phyloP scores from a whole-genome alignment of 1,140 invertebrate genomes.

The Polypedilum vanderplanki region DNA sequence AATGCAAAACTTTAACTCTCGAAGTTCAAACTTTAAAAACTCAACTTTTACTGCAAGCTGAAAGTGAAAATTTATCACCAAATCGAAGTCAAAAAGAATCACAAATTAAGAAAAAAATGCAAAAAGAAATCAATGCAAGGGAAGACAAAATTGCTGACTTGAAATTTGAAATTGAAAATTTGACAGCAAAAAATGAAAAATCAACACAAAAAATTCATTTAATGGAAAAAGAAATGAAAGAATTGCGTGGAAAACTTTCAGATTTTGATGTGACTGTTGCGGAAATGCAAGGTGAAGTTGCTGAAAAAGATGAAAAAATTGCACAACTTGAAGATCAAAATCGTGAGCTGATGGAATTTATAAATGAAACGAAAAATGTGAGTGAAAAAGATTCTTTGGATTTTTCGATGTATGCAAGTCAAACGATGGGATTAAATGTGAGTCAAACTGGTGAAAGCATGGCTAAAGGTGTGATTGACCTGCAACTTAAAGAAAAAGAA shows the following conservation, averaged over 20 bases:
- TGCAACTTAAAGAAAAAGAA: constrained; percentile 40
- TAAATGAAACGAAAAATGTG: constrained; percentile 36
- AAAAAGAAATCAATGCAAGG: neutral
- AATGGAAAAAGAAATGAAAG: neutral
- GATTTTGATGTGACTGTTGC: neutral
- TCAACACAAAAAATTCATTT: neutral
- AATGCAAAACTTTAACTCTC: neutral
- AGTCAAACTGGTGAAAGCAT: constrained; percentile 37
- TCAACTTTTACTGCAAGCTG: neutral
- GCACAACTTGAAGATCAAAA: constrained; percentile 33
- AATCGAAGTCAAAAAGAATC: neutral
- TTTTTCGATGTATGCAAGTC: constrained; percentile 32
- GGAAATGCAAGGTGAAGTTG: neutral
- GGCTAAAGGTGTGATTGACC: constrained; percentile 38
- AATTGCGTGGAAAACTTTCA: neutral
- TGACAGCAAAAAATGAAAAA: neutral
- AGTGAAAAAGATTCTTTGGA: constrained; percentile 36
- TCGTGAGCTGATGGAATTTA: constrained; percentile 36
- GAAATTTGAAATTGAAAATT: neutral
- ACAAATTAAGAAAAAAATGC: neutral
- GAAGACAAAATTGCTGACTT: neutral
- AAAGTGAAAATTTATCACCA: constrained; percentile 23
- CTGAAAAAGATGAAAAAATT: neutral
- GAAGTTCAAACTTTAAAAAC: neutral
- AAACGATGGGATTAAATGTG: constrained; percentile 31